phyloP scores from a whole-genome alignment of 2,797 vertebrate species.

The Psittacula echo region DNA sequence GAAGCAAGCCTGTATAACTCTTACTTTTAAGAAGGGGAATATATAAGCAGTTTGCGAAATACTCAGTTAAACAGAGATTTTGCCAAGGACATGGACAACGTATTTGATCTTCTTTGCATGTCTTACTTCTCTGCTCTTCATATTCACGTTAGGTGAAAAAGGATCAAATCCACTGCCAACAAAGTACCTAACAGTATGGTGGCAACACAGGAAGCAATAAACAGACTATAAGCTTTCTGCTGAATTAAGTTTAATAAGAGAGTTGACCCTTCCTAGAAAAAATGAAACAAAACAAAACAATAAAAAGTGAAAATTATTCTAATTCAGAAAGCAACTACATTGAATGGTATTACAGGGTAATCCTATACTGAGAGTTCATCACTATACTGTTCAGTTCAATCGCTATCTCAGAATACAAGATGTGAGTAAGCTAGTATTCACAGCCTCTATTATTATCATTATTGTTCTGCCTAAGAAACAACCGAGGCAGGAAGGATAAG shows the following conservation, averaged over 20 bases:
- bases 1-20: neutral
- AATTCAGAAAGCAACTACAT: neutral
- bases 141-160: neutral
- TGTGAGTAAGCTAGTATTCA: neutral
- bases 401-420: neutral
- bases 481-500: neutral
- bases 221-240: constrained; percentile 13
- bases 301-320: constrained; percentile 18
- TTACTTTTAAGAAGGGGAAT: neutral
- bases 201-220: neutral
- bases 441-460: neutral
- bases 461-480: neutral
- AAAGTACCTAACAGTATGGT: neutral
- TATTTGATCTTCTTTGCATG: neutral
- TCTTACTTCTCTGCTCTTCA: neutral
- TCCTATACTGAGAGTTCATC: neutral
- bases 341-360: neutral
- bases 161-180: neutral
- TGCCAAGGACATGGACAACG: neutral
- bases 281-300: neutral
- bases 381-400: neutral
- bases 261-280: constrained; percentile 22
- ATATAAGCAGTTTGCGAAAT: neutral
- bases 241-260: constrained; percentile 54
- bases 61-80: neutral